These are phyloP conservation scores for Andrena camellia DNA, from an alignment of 2,888 invertebrate genomes.

Conservation along the genomic window DNA sequence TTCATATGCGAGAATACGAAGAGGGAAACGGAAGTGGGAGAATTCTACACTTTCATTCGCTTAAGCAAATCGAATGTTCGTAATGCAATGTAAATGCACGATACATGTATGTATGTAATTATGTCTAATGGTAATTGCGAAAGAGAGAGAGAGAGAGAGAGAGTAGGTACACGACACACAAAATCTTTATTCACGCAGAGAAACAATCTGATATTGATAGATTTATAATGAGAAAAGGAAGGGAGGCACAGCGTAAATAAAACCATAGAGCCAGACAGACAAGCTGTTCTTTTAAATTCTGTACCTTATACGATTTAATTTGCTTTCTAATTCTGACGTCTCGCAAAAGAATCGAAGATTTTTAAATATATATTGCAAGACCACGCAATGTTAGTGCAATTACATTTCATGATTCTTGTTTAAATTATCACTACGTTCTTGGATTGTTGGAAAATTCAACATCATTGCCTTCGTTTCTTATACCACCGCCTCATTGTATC, in stretches of 20 bases:
- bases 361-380: background rate
- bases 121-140: slow-evolving; percentile 75
- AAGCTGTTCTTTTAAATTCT: slow-evolving; percentile 44
- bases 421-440: too few relatives aligned
- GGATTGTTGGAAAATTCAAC: too few relatives aligned
- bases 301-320: slow-evolving; percentile 26
- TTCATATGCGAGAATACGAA: slow-evolving; percentile 46
- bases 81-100: slow-evolving; percentile 55
- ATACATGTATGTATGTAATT: slow-evolving; percentile 48
- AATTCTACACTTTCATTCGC: slow-evolving; percentile 42
- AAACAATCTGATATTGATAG: slow-evolving; percentile 18
- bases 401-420: background rate
- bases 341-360: slow-evolving; percentile 1
- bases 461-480: too few relatives aligned
- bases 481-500: background rate
- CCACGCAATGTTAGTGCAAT: background rate
- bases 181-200: slow-evolving; percentile 35
- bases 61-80: slow-evolving; percentile 23
- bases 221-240: slow-evolving; percentile 50
- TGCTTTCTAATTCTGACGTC: background rate
- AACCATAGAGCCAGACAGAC: slow-evolving; percentile 55
- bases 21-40: slow-evolving; percentile 16
- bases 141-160: slow-evolving; percentile 56
- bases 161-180: slow-evolving; percentile 17
- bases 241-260: slow-evolving; percentile 61